phyloP scores from a whole-genome alignment of 2,113 vertebrate genomes.

The Sakesphorus luctuosus region DNA sequence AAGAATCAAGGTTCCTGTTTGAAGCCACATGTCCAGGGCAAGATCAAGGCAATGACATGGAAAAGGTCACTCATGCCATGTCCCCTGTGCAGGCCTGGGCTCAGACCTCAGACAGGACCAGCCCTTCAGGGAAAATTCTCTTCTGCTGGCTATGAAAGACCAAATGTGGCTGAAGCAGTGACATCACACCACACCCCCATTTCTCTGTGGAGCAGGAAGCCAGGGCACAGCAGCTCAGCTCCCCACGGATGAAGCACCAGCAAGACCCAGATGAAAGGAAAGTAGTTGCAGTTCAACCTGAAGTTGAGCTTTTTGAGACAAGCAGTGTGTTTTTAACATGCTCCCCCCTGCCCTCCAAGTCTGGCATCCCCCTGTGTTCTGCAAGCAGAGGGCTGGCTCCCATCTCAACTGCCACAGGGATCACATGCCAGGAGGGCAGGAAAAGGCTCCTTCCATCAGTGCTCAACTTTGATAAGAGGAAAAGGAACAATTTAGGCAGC shows the following conservation, averaged over 20 bases:
- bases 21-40: background rate
- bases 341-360: fast-evolving
- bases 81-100: fast-evolving
- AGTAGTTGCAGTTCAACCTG: background rate
- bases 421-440: background rate
- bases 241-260: fast-evolving
- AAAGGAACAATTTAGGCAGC: background rate
- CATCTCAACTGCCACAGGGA: fast-evolving
- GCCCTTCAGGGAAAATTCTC: background rate
- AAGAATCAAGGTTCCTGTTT: background rate
- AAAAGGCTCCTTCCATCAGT: background rate
- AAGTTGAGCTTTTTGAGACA: background rate
- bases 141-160: background rate
- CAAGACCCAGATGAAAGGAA: background rate
- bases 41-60: background rate
- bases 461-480: background rate
- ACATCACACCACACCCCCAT: background rate
- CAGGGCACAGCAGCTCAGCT: background rate
- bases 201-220: background rate
- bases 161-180: background rate
- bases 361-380: background rate
- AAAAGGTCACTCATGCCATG: fast-evolving
- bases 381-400: background rate
- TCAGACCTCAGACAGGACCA: background rate
- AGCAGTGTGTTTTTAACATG: background rate